phyloP scores from a whole-genome alignment of 2,888 invertebrate genomes.

The Diadromus collaris region DNA sequence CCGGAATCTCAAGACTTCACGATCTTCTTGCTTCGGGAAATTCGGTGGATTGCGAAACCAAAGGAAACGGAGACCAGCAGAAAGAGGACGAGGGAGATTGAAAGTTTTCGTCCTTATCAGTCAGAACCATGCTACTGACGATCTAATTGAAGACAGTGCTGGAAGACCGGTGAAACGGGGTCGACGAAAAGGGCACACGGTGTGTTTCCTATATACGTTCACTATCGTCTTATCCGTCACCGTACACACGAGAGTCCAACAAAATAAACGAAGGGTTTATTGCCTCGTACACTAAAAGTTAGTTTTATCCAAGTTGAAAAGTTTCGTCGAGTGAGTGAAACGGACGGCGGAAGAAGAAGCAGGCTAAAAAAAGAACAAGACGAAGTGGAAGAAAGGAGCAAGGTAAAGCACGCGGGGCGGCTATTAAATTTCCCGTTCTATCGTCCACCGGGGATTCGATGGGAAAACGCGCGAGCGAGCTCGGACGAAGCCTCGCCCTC shows the following conservation, averaged over 20 bases:
- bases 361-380: neutral
- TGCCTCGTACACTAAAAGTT: slow-evolving; percentile 51
- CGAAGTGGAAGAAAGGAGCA: neutral
- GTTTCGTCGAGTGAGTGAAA: slow-evolving; percentile 30
- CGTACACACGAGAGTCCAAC: slow-evolving; percentile 36
- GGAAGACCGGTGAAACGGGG: neutral
- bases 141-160: slow-evolving; percentile 31
- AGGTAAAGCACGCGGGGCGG: slow-evolving; percentile 34
- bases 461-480: slow-evolving; percentile 33
- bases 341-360: neutral
- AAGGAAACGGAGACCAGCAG: neutral
- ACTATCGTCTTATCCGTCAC: neutral
- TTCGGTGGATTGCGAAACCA: neutral
- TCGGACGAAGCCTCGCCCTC: slow-evolving; percentile 49
- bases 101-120: neutral
- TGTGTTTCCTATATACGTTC: neutral
- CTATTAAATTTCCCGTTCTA: slow-evolving; percentile 50
- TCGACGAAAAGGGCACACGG: neutral
- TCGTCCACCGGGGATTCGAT: slow-evolving; percentile 36
- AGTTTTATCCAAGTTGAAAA: slow-evolving; percentile 54
- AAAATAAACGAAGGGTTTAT: slow-evolving; percentile 52
- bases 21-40: neutral
- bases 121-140: slow-evolving; percentile 2
- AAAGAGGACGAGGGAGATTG: neutral
- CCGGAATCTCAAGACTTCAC: too few relatives aligned